A percentile compares a stretch with the other conserved stretches of the same genome.
Evolutionary conservation across 2,888 invertebrate species (phyloP).

Genomic region (Nemoura dubitans): DNA sequence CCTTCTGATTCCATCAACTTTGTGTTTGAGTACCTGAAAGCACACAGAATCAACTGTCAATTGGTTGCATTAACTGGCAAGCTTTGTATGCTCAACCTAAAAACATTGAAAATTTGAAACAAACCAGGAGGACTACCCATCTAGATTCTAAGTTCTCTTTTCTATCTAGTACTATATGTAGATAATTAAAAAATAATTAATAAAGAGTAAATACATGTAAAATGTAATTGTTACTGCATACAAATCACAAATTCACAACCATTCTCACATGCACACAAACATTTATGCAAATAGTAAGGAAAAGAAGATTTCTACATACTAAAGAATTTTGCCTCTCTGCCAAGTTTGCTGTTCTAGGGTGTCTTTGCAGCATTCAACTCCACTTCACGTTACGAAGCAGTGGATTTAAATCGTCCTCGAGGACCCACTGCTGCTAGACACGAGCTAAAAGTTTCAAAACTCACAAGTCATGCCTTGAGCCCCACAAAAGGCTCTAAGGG

Average conservation of each 20-base stretch:
- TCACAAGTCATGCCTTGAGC: too few species aligned
- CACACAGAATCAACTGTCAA: conserved; percentile 24
- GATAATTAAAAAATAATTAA: background rate
- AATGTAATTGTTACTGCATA: background rate
- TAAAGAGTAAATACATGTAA: too few species aligned
- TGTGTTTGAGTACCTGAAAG: conserved; percentile 89
- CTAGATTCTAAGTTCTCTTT: background rate
- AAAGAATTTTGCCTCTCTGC: too few species aligned
- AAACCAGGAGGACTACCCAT: background rate
- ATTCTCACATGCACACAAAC: conserved; percentile 14
- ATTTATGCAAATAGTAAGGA: background rate
- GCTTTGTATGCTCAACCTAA: too few species aligned
- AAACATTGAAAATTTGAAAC: too few species aligned
- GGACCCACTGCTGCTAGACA: too few species aligned
- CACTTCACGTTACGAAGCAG: too few species aligned
- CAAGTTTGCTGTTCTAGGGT: too few species aligned
- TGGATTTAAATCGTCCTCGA: too few species aligned
- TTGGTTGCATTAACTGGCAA: background rate
- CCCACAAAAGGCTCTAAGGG: too few species aligned
- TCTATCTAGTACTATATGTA: background rate
- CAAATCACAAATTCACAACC: conserved; percentile 21
- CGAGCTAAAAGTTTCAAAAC: too few species aligned
- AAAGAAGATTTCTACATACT: background rate
- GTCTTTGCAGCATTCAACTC: too few species aligned
- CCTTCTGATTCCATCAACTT: conserved; percentile 92